Evolutionary conservation across 2,888 invertebrate genomes (phyloP).

Genomic region (Aphidoletes aphidimyza): DNA sequence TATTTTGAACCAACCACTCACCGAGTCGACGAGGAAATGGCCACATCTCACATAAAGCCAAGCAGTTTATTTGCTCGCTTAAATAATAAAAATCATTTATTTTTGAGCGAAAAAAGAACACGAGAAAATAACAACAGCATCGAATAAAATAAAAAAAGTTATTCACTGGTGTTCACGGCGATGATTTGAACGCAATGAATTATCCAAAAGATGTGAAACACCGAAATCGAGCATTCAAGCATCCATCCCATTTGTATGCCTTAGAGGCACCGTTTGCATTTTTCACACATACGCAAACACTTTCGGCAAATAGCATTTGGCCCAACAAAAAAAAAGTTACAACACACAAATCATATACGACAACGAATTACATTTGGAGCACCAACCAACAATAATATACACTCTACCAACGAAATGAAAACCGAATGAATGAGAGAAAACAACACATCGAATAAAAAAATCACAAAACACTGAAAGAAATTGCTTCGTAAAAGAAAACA

Average conservation of each 20-base stretch:
- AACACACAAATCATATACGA: slow-evolving; percentile 1
- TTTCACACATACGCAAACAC: slow-evolving; percentile 46
- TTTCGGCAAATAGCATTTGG: slow-evolving; percentile 17
- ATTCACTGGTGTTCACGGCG: slow-evolving; percentile 41
- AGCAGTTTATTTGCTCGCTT: slow-evolving; percentile 26
- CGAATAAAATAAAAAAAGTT: too few species aligned
- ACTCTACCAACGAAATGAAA: not conserved
- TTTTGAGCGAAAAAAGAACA: slow-evolving; percentile 47
- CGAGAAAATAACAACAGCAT: too few species aligned
- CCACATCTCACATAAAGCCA: not conserved
- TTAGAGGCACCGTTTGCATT: slow-evolving; percentile 33
- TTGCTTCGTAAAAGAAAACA: too few species aligned
- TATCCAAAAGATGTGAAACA: slow-evolving; percentile 32
- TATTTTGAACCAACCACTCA: not conserved
- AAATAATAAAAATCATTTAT: slow-evolving; percentile 46
- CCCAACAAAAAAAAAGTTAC: slow-evolving; percentile 32
- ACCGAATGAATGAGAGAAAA: not conserved
- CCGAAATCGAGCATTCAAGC: not conserved
- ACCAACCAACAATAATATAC: not conserved
- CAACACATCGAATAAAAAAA: not conserved
- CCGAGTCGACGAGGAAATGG: not conserved
- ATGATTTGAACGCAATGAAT: slow-evolving; percentile 46
- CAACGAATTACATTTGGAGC: slow-evolving; percentile 25
- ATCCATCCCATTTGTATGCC: not conserved
- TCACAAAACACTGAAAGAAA: not conserved